phyloP scores from a whole-genome alignment of 2,888 invertebrate genomes.

The Agriopis marginaria region DNA sequence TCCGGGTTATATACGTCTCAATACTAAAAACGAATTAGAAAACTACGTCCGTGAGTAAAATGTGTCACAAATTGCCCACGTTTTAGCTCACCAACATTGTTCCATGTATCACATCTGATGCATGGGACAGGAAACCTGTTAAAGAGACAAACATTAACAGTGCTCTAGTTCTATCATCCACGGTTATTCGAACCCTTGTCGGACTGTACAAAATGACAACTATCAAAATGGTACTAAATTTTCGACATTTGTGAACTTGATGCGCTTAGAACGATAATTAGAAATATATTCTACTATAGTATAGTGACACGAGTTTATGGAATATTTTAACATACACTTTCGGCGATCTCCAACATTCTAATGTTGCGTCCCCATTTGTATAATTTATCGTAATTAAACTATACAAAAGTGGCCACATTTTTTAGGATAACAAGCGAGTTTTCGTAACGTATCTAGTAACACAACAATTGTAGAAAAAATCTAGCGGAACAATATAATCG shows the following conservation, averaged over 20 bases:
- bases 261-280: conserved; percentile 12
- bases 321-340: conserved; percentile 24
- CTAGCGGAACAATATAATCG: conserved; percentile 17
- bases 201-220: background rate
- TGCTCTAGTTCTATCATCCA: background rate
- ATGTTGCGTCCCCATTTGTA: background rate
- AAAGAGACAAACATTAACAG: background rate
- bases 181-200: background rate
- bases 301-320: conserved; percentile 25
- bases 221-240: background rate
- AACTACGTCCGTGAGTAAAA: no score
- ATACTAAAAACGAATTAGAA: no score
- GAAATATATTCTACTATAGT: conserved; percentile 3
- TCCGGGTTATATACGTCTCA: no score
- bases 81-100: no score
- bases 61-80: no score
- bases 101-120: no score
- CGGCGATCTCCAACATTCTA: conserved; percentile 5
- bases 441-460: conserved; percentile 22
- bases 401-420: background rate
- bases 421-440: conserved; percentile 24
- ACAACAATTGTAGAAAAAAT: conserved; percentile 23
- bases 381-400: background rate
- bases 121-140: background rate
- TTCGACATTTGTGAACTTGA: conserved; percentile 11